A percentile compares a stretch with the other conserved stretches of the same genome.
Evolutionary conservation across 1,140 invertebrate genomes (phyloP).

Genomic region (Magallana angulata): DNA sequence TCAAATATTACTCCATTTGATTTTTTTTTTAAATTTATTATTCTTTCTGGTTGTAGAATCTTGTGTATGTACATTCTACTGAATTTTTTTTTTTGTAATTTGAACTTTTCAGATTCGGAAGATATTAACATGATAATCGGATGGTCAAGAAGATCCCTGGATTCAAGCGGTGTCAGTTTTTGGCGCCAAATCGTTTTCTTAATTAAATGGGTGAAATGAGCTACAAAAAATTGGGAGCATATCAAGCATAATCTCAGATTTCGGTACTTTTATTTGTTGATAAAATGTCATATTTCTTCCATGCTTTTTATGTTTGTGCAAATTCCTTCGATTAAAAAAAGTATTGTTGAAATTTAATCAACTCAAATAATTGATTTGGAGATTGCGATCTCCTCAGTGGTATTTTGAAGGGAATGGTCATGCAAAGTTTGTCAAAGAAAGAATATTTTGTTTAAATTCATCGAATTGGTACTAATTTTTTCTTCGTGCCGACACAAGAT

Average conservation of each 20-base stretch:
- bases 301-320: slow-evolving; percentile 17
- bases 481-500: slow-evolving; percentile 26
- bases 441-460: slow-evolving; percentile 24
- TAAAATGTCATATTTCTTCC: slow-evolving; percentile 18
- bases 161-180: background rate
- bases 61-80: too few relatives aligned
- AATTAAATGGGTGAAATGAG: slow-evolving; percentile 2
- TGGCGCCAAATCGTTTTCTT: slow-evolving; percentile 22
- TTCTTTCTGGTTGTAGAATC: too few relatives aligned
- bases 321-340: slow-evolving; percentile 12
- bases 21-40: too few relatives aligned
- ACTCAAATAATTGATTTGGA: slow-evolving; percentile 18
- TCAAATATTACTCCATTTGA: too few relatives aligned
- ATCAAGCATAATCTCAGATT: slow-evolving; percentile 24
- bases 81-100: too few relatives aligned
- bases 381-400: background rate
- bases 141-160: too few relatives aligned
- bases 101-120: too few relatives aligned
- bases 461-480: slow-evolving; percentile 26
- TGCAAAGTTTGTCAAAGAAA: slow-evolving; percentile 6
- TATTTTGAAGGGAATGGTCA: slow-evolving; percentile 18
- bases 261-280: slow-evolving; percentile 8
- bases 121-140: too few relatives aligned
- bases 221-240: background rate
- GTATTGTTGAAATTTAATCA: slow-evolving; percentile 25